A percentile compares a stretch with the other conserved stretches of the same genome.
Conservation (phyloP, 2,888 invertebrate genomes). For the Torymus auratus region DNA sequence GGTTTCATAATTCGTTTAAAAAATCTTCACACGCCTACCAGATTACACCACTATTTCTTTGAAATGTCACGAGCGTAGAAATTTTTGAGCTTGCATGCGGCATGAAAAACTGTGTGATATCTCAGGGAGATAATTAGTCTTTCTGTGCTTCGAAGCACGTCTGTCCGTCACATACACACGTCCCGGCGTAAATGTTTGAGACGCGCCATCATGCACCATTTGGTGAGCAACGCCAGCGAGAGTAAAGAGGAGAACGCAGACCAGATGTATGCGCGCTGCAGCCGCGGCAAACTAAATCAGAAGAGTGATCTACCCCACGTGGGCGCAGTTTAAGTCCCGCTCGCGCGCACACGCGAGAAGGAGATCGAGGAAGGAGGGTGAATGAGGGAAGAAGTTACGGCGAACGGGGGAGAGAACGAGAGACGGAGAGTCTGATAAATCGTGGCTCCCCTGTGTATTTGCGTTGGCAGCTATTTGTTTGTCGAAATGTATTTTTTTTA, state of each 20-base stretch:
- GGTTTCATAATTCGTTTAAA: too few relatives aligned
- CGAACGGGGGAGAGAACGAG: not conserved
- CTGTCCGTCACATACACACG: not conserved
- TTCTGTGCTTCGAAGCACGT: not conserved
- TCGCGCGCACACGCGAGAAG: constrained; percentile 8
- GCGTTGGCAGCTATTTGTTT: too few relatives aligned
- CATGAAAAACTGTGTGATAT: too few relatives aligned
- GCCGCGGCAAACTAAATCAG: constrained; percentile 43
- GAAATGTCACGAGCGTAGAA: too few relatives aligned
- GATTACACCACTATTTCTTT: too few relatives aligned
- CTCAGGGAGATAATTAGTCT: constrained; percentile 2
- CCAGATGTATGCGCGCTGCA: constrained; percentile 9
- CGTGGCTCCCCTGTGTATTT: too few relatives aligned
- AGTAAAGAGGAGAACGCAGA: not conserved
- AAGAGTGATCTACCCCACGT: constrained; percentile 53
- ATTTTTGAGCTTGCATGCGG: too few relatives aligned
- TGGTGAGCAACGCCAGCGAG: not conserved
- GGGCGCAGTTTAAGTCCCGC: constrained; percentile 48
- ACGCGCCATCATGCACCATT: not conserved
- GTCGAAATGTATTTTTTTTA: too few relatives aligned
- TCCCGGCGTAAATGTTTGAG: not conserved
- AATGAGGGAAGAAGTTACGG: not conserved
- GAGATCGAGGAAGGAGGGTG: not conserved
- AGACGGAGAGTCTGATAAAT: not conserved
- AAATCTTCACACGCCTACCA: too few relatives aligned